Conservation (phyloP, 2,888 invertebrate species). For the Gari tellinella region DNA sequence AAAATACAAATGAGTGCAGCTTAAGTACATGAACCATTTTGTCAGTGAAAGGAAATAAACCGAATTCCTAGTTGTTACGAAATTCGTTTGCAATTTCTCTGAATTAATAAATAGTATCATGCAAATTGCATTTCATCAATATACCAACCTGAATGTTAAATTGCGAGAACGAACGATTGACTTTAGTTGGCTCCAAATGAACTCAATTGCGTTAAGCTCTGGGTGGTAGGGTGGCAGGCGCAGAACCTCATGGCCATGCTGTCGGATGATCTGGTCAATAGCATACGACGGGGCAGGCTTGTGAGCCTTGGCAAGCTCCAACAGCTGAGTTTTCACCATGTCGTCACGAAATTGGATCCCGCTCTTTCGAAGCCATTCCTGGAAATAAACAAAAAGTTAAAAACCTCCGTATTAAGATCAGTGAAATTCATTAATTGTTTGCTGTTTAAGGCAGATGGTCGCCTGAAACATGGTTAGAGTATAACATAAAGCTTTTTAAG, state of each 20-base stretch:
- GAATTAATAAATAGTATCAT: too few species aligned
- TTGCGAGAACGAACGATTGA: conserved; percentile 1
- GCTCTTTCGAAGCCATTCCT: conserved; percentile 12
- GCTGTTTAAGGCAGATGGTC: too few species aligned
- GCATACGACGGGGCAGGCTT: conserved; percentile 18
- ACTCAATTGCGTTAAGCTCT: conserved; percentile 27
- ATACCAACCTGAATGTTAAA: conserved; percentile 17
- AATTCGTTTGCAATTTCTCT: too few species aligned
- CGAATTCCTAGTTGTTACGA: too few species aligned
- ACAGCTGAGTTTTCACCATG: conserved; percentile 14
- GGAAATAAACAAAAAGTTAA: conserved; percentile 4
- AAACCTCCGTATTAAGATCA: too few species aligned
- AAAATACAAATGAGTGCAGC: too few species aligned
- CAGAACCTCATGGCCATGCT: conserved; percentile 25
- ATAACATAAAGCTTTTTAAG: too few species aligned
- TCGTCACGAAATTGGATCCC: background rate
- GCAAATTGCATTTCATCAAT: background rate
- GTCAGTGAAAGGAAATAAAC: too few species aligned
- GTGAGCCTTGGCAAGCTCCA: conserved; percentile 7
- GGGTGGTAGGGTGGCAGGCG: conserved; percentile 31
- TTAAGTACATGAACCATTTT: too few species aligned
- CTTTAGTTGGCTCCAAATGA: conserved; percentile 30
- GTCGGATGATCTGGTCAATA: conserved; percentile 12
- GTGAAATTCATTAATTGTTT: too few species aligned
- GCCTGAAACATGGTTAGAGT: too few species aligned